phyloP scores from a whole-genome alignment of 2,797 vertebrate species.

The Pangasius macronema region DNA sequence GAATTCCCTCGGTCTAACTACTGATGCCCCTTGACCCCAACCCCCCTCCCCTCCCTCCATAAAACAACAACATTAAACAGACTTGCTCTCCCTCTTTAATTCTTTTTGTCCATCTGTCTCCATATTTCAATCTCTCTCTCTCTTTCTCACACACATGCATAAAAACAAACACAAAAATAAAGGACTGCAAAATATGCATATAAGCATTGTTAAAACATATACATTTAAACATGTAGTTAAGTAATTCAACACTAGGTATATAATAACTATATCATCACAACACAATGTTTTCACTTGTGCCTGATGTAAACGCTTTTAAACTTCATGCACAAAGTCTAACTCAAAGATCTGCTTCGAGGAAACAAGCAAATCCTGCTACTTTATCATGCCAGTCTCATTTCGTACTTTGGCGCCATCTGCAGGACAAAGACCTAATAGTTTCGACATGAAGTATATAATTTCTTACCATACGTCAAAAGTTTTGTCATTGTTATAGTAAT shows the following conservation, averaged over 20 bases:
- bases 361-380: constrained; percentile 4
- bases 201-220: too few relatives aligned
- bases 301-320: background rate
- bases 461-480: background rate
- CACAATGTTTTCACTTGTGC: background rate
- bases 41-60: constrained; percentile 28
- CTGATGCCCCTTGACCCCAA: constrained; percentile 62
- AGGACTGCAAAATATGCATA: background rate
- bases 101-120: background rate
- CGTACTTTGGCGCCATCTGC: constrained; percentile 49
- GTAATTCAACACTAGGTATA: background rate
- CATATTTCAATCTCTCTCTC: background rate
- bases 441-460: background rate
- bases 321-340: background rate
- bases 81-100: background rate
- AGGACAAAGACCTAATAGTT: constrained; percentile 20
- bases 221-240: background rate
- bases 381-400: background rate
- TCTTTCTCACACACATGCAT: background rate
- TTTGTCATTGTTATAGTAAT: background rate
- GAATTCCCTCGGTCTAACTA: constrained; percentile 67
- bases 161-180: constrained; percentile 15
- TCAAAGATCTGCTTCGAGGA: background rate
- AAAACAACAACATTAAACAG: constrained; percentile 36
- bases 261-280: background rate